Evolutionary conservation across 2,113 vertebrate genomes (phyloP).

Genomic region (Edolisoma coerulescens): DNA sequence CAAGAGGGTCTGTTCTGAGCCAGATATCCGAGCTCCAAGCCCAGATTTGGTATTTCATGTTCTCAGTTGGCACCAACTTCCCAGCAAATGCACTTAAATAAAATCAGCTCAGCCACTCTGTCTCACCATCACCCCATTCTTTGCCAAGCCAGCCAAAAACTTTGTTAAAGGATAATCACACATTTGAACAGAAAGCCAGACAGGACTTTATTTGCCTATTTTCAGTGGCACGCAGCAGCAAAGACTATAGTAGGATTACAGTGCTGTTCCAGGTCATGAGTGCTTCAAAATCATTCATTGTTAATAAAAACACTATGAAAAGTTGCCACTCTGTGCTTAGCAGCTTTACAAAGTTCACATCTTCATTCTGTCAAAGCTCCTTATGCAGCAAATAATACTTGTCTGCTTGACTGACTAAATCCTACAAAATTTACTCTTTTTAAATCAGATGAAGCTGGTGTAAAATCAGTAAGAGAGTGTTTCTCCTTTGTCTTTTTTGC

Average conservation of each 20-base stretch:
- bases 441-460: background rate
- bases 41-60: background rate
- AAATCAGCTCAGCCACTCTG: background rate
- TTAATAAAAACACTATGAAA: background rate
- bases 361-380: background rate
- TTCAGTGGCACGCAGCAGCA: background rate
- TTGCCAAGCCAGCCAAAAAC: background rate
- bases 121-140: background rate
- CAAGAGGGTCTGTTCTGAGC: background rate
- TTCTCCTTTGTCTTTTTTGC: background rate
- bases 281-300: background rate
- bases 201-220: background rate
- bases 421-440: background rate
- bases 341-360: background rate
- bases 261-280: background rate
- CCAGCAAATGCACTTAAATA: background rate
- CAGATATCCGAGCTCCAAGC: background rate
- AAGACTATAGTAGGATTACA: background rate
- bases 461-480: background rate
- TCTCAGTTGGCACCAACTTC: background rate
- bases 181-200: background rate
- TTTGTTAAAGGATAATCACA: background rate
- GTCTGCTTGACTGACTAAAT: slow-evolving; percentile 3
- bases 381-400: background rate
- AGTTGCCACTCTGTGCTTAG: background rate